These are phyloP conservation scores for Cuniculus paca DNA, from an alignment of 2,797 vertebrate species.

Conservation along the genomic window DNA sequence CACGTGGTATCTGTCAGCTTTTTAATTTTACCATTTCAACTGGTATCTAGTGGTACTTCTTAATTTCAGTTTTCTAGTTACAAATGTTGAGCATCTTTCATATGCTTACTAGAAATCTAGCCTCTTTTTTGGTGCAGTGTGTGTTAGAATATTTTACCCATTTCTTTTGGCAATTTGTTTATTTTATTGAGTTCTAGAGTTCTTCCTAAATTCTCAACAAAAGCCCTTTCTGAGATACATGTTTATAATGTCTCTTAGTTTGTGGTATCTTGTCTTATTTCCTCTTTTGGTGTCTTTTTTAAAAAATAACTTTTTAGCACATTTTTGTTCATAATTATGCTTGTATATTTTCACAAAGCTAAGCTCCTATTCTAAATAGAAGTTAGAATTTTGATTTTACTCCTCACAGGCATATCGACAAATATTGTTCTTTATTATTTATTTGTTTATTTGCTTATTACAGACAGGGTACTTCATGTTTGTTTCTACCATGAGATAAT, in stretches of 20 bases:
- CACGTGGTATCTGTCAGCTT: background rate
- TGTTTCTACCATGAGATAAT: background rate
- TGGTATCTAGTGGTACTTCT: background rate
- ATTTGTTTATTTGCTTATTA: background rate
- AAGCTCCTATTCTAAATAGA: background rate
- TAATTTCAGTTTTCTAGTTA: background rate
- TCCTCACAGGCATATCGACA: background rate
- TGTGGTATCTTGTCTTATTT: background rate
- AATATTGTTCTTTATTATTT: background rate
- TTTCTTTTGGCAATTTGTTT: background rate
- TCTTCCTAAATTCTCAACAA: background rate
- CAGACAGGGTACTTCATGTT: background rate
- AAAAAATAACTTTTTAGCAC: background rate
- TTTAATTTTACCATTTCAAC: background rate
- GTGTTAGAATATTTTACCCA: background rate
- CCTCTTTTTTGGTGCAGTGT: background rate
- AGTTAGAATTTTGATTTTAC: background rate
- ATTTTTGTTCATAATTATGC: background rate
- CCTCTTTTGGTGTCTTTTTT: background rate
- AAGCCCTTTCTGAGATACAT: background rate
- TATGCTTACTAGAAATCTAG: background rate
- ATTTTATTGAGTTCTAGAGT: background rate
- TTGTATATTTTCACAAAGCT: background rate
- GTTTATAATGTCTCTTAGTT: background rate
- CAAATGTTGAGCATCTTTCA: background rate